A percentile compares a stretch with the other conserved stretches of the same genome.
These are phyloP conservation scores for Melanchra persicariae DNA, from an alignment of 2,888 invertebrate genomes.

Conservation along the genomic window DNA sequence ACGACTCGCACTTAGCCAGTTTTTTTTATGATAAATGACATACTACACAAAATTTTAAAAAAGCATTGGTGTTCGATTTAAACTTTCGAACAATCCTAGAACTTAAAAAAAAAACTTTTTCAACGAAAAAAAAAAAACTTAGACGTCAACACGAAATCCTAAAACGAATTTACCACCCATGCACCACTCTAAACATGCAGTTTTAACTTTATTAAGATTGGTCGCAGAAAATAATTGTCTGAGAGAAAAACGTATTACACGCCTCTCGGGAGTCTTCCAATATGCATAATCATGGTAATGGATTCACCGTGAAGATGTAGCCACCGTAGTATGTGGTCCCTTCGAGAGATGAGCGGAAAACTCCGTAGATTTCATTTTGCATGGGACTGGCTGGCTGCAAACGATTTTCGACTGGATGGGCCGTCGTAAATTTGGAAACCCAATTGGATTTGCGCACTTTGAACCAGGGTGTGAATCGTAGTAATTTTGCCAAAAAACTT, in stretches of 20 bases:
- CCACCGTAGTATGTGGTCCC: conserved; percentile 51
- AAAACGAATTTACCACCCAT: no score
- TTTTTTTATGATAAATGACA: not conserved
- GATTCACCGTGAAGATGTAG: conserved; percentile 69
- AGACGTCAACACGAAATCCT: no score
- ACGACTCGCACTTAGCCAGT: no score
- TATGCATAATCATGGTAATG: conserved; percentile 73
- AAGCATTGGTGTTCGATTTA: not conserved
- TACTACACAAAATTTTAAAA: no score
- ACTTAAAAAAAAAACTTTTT: no score
- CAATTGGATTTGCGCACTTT: conserved; percentile 43
- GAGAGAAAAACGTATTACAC: conserved; percentile 68
- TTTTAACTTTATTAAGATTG: conserved; percentile 47
- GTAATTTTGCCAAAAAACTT: conserved; percentile 8
- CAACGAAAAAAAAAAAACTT: no score
- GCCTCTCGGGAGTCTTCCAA: conserved; percentile 55
- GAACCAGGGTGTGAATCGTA: conserved; percentile 18
- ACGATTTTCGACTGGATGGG: conserved; percentile 18
- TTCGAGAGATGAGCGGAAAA: conserved; percentile 61
- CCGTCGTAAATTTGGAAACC: conserved; percentile 44
- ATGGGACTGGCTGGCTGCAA: conserved; percentile 5
- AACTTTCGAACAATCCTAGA: not conserved
- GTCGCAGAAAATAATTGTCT: conserved; percentile 51
- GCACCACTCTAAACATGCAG: conserved; percentile 14
- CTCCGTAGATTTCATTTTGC: conserved; percentile 34